phyloP scores from a whole-genome alignment of 2,113 vertebrate genomes.

The Zingel zingel region DNA sequence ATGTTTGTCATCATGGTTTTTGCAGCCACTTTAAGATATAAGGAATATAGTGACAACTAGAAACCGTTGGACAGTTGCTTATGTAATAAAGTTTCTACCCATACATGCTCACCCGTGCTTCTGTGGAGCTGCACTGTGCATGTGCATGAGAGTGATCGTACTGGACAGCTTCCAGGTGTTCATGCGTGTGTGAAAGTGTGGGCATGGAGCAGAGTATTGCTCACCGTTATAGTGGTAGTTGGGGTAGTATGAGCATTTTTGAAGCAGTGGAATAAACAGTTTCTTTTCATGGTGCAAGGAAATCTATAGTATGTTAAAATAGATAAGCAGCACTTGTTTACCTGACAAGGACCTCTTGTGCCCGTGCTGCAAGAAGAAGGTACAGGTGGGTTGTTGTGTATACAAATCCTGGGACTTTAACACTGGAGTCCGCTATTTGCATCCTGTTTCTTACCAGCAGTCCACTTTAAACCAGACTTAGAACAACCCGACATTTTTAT shows the following conservation, averaged over 20 bases:
- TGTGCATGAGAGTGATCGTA: background rate
- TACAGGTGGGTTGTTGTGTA: background rate
- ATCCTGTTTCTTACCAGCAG: background rate
- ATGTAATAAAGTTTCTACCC: conserved; percentile 16
- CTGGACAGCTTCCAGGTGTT: conserved; percentile 34
- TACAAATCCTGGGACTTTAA: background rate
- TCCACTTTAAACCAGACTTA: background rate
- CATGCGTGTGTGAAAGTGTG: background rate
- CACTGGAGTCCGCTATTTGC: background rate
- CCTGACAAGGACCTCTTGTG: background rate
- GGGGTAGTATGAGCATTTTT: background rate
- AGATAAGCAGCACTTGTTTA: background rate
- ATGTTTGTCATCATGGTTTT: background rate
- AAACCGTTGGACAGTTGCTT: background rate
- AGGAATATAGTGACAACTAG: background rate
- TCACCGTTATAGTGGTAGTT: background rate
- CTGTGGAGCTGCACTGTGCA: background rate
- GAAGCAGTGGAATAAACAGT: background rate
- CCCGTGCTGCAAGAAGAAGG: background rate
- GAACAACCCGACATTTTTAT: background rate
- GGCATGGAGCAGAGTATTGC: background rate
- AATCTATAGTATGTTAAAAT: background rate
- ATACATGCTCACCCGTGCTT: background rate
- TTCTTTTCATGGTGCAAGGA: background rate
- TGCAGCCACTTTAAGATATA: background rate